phyloP scores from a whole-genome alignment of 2,888 invertebrate genomes.

The Agrotis puta region DNA sequence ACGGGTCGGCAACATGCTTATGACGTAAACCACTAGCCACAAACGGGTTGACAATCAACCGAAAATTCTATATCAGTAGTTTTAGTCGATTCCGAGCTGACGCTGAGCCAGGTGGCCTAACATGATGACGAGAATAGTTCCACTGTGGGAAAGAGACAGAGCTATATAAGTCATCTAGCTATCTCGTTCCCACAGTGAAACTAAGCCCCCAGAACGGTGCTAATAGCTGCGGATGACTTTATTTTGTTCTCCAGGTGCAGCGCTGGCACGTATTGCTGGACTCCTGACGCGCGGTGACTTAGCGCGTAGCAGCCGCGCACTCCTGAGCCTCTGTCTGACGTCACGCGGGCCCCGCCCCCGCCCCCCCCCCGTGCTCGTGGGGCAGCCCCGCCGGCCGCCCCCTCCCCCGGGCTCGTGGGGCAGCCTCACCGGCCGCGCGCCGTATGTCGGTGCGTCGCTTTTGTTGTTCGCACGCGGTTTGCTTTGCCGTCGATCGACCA shows the following conservation, averaged over 20 bases:
- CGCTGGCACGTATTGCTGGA: slow-evolving; percentile 98
- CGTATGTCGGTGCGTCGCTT: slow-evolving; percentile 60
- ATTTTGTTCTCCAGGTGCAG: slow-evolving; percentile 92
- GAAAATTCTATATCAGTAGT: too few species aligned
- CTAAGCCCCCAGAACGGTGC: too few species aligned
- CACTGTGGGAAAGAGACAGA: too few species aligned
- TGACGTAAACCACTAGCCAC: too few species aligned
- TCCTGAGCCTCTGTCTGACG: slow-evolving; percentile 67
- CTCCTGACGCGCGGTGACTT: slow-evolving; percentile 91
- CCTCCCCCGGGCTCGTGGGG: slow-evolving; percentile 28
- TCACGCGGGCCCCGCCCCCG: slow-evolving; percentile 44
- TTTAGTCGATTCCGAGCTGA: too few species aligned
- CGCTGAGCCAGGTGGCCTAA: too few species aligned
- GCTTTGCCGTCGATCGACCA: slow-evolving; percentile 47
- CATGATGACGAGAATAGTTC: too few species aligned
- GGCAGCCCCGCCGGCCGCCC: slow-evolving; percentile 44
- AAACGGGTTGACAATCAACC: too few species aligned
- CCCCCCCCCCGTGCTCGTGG: slow-evolving; percentile 32
- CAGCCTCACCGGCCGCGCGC: slow-evolving; percentile 48
- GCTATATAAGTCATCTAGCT: too few species aligned
- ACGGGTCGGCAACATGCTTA: too few species aligned
- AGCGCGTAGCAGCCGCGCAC: slow-evolving; percentile 76
- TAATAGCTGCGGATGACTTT: too few species aligned
- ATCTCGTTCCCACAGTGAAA: too few species aligned
- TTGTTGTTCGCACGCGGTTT: slow-evolving; percentile 58